Evolutionary conservation across 2,797 vertebrate genomes (phyloP), one percentile per base, ranked within the genome.

Genomic region (Tamandua tetradactyla): DNA sequence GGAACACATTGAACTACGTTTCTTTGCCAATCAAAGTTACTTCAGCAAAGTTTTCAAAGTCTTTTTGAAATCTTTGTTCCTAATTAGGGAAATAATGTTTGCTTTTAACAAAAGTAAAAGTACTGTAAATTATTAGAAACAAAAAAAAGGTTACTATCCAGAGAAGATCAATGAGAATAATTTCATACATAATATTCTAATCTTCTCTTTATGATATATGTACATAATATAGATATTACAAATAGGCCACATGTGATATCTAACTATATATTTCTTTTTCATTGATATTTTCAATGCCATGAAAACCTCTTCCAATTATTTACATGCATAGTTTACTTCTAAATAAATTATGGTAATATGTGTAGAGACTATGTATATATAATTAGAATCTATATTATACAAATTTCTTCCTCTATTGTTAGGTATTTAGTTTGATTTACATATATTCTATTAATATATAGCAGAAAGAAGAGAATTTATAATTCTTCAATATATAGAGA

Each of bases 401-500:
- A 55, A 20, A 5, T 55, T 55, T 61, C 23, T 89, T 69, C 37
- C 14, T 69, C 17, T 64, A 47, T 92, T 91, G 64, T 83, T 85
- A 44, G 14, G 47, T n/a, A 42, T 92, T 87, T 80, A 75, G 3
- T 90, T 92, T 90, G n/a, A 81, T 83, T 75, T 49, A 93, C 90
- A 74, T 82, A 44, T 35, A 44, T 61, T 86, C 35, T 71, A 37
- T 86, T 89, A 62, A 76, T 87, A 87, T 81, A 64, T 94, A 84
- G 57, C 40, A 80, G 87, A 85, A 37, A 87, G 6, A 66, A 82
- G 30, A 94, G 40, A 88, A 5, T 82, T 80, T 85, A 12, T 57
- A 61, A 15, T 86, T 93, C 55, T 81, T 91, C 10, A 93, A 13
- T 55, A 62, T 68, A 52, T 14, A 52, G 69, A 83, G 69, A 83